Conservation (phyloP, 2,888 invertebrate species). For the Cepaea hortensis region DNA sequence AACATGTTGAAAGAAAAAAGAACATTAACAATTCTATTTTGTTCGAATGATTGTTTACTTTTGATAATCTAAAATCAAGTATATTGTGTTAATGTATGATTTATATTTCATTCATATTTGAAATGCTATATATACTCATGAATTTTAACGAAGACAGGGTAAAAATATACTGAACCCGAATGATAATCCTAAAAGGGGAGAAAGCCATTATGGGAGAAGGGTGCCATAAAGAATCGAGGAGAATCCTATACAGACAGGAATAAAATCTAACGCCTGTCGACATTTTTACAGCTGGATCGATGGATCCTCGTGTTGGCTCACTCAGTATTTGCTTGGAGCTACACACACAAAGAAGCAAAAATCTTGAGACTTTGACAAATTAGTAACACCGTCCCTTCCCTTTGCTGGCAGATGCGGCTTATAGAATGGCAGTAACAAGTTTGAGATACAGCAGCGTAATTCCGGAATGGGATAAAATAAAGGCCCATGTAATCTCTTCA, state of each 20-base stretch:
- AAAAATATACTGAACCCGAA: too few relatives aligned
- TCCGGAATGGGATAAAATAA: constrained; percentile 16
- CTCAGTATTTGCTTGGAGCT: constrained; percentile 11
- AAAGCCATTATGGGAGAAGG: neutral
- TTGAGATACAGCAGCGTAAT: neutral
- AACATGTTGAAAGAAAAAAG: too few relatives aligned
- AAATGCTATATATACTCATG: too few relatives aligned
- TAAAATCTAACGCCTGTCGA: neutral
- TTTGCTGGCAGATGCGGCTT: neutral
- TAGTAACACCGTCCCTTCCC: neutral
- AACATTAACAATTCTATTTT: too few relatives aligned
- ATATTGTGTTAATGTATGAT: too few relatives aligned
- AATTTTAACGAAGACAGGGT: too few relatives aligned
- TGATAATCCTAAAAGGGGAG: too few relatives aligned
- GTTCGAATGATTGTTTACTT: too few relatives aligned
- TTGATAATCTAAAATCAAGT: too few relatives aligned
- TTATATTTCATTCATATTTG: too few relatives aligned
- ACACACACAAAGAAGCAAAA: constrained; percentile 3
- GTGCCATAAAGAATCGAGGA: neutral
- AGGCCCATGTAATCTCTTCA: constrained; percentile 11
- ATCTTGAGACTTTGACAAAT: neutral
- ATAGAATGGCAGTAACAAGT: neutral
- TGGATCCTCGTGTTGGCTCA: neutral
- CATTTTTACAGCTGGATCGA: constrained; percentile 12
- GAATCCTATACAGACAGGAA: neutral